A percentile compares a stretch with the other conserved stretches of the same genome.
Evolutionary conservation across 2,113 vertebrate genomes (phyloP).

Genomic region (Mandrillus leucophaeus): DNA sequence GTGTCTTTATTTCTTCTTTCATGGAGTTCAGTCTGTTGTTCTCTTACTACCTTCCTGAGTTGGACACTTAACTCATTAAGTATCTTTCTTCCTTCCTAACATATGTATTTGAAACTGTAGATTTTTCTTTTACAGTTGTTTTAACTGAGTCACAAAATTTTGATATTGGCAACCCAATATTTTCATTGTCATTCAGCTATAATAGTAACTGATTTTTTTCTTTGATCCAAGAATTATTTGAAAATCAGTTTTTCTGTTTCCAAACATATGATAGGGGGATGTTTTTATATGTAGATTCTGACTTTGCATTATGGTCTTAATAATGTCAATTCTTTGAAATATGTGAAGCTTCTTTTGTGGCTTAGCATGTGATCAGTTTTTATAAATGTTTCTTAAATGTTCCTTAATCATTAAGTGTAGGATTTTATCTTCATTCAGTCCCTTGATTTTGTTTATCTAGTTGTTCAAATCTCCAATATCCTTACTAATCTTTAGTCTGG

Average conservation of each 20-base stretch:
- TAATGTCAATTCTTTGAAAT: neutral
- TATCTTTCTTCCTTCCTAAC: slow-evolving; percentile 5
- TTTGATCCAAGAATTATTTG: slow-evolving; percentile 16
- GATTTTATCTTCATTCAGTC: neutral
- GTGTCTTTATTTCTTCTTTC: neutral
- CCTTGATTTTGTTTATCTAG: neutral
- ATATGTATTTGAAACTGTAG: neutral
- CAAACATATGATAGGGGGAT: neutral
- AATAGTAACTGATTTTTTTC: neutral
- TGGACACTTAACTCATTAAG: neutral
- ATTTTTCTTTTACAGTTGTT: neutral
- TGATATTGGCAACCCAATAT: neutral
- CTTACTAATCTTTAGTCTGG: neutral
- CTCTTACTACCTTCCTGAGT: neutral
- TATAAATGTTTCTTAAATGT: neutral
- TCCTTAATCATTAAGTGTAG: neutral
- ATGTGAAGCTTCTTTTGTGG: neutral
- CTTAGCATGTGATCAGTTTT: neutral
- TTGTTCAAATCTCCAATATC: neutral
- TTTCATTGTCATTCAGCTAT: neutral
- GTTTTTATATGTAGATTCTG: neutral
- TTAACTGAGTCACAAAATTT: neutral
- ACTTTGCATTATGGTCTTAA: neutral
- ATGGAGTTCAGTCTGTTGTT: neutral
- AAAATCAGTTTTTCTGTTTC: neutral